A percentile compares a stretch with the other conserved stretches of the same genome.
These are phyloP conservation scores for Piaya cayana DNA, from an alignment of 2,113 vertebrate species.

Conservation along the genomic window DNA sequence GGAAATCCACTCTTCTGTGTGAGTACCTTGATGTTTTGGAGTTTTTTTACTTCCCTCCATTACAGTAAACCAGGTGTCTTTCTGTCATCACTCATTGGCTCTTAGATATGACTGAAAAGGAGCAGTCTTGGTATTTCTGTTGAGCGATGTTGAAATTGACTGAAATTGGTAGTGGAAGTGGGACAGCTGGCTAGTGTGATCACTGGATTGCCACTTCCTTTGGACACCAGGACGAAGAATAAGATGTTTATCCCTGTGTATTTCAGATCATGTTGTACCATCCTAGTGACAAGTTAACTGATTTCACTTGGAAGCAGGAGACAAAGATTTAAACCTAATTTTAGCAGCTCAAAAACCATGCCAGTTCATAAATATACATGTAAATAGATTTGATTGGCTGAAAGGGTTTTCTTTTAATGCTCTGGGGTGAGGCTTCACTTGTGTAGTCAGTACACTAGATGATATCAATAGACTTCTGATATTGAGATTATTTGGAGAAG, in stretches of 20 bases:
- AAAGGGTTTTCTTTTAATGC: not conserved
- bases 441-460: not conserved
- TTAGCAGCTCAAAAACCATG: conserved; percentile 5
- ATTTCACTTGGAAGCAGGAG: conserved; percentile 3
- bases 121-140: not conserved
- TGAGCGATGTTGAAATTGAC: not conserved
- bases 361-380: conserved; percentile 8
- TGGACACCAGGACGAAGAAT: not conserved
- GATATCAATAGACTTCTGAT: not conserved
- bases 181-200: not conserved
- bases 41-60: not conserved
- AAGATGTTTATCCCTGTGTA: not conserved
- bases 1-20: not conserved
- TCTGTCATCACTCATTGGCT: not conserved
- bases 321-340: conserved; percentile 19
- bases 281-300: not conserved
- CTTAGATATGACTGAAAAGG: not conserved
- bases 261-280: not conserved
- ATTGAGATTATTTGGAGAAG: not conserved
- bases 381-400: conserved; percentile 8
- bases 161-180: not conserved
- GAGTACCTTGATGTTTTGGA: not conserved
- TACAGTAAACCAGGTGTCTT: not conserved
- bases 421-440: not conserved
- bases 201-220: not conserved